Percentiles rank a stretch among this genome's conserved stretches.
These are phyloP conservation scores for Hyperoplus lanceolatus DNA, from an alignment of 2,797 vertebrate genomes.

Conservation along the genomic window DNA sequence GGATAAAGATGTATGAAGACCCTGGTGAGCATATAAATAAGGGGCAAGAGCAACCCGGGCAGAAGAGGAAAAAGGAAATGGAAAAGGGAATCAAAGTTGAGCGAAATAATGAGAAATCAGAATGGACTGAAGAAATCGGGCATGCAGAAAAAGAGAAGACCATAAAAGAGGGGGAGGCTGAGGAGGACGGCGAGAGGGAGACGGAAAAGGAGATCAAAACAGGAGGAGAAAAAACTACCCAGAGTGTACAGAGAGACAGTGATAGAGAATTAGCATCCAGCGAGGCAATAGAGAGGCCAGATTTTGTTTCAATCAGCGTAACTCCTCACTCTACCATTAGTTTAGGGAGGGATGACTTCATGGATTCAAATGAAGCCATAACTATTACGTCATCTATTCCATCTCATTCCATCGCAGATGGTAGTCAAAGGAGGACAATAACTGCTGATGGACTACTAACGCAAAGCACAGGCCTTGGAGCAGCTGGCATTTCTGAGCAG, in stretches of 20 bases:
- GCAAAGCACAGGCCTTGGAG: constrained; percentile 19
- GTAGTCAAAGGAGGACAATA: constrained; percentile 25
- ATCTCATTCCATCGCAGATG: constrained; percentile 53
- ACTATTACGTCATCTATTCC: constrained; percentile 62
- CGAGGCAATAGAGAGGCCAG: constrained; percentile 55
- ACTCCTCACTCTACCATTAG: constrained; percentile 45
- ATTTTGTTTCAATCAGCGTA: constrained; percentile 62
- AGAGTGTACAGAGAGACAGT: constrained; percentile 65
- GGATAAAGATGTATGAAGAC: constrained; percentile 63
- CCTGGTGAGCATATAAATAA: constrained; percentile 58
- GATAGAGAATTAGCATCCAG: constrained; percentile 63
- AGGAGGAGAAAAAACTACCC: constrained; percentile 48
- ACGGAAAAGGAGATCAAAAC: constrained; percentile 57
- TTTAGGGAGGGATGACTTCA: constrained; percentile 32
- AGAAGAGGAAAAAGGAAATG: constrained; percentile 61
- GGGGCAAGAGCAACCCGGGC: constrained; percentile 38
- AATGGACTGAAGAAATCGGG: constrained; percentile 59
- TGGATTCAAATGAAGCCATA: constrained; percentile 44
- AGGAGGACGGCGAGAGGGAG: constrained; percentile 26
- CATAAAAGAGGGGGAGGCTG: constrained; percentile 54
- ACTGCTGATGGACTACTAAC: constrained; percentile 28
- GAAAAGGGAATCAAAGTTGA: constrained; percentile 62
- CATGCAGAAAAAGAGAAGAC: constrained; percentile 48
- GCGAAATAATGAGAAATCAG: constrained; percentile 67
- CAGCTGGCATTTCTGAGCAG: constrained; percentile 19